Conservation (phyloP, 2,888 invertebrate species). For the Terebella lapidaria region DNA sequence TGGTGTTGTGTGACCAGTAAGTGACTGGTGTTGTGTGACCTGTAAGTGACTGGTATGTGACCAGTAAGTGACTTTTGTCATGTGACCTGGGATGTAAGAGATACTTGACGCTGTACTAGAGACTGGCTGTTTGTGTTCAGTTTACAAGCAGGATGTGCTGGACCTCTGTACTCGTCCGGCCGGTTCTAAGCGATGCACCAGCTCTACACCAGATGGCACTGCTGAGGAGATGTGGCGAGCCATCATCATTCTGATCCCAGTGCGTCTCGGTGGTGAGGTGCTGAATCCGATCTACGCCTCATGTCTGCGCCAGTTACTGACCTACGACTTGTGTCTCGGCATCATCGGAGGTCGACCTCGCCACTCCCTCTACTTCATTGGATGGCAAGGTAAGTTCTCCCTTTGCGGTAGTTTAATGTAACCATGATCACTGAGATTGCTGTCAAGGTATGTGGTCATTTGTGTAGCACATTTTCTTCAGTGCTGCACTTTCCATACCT, state of each 20-base stretch:
- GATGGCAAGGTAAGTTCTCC: constrained; percentile 69
- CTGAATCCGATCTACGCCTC: constrained; percentile 79
- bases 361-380: constrained; percentile 88
- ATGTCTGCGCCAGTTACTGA: constrained; percentile 74
- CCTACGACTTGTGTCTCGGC: constrained; percentile 78
- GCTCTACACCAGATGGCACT: background rate
- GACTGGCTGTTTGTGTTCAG: too few relatives aligned
- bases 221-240: constrained; percentile 33
- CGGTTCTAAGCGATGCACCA: constrained; percentile 7
- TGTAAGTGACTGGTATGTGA: too few relatives aligned
- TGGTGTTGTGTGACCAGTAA: too few relatives aligned
- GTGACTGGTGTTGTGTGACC: too few relatives aligned
- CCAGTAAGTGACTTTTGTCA: too few relatives aligned
- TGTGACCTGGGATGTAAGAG: too few relatives aligned
- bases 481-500: too few relatives aligned
- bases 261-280: constrained; percentile 80
- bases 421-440: too few relatives aligned
- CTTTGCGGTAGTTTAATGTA: background rate
- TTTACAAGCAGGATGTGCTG: constrained; percentile 73
- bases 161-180: constrained; percentile 52
- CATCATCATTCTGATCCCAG: constrained; percentile 76
- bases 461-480: background rate
- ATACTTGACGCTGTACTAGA: too few relatives aligned
- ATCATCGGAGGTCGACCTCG: constrained; percentile 89
- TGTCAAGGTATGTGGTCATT: too few relatives aligned